Evolutionary conservation across 92 coral and sea anemone species (phyloP).

Genomic region (Phenganax stokvisi): DNA sequence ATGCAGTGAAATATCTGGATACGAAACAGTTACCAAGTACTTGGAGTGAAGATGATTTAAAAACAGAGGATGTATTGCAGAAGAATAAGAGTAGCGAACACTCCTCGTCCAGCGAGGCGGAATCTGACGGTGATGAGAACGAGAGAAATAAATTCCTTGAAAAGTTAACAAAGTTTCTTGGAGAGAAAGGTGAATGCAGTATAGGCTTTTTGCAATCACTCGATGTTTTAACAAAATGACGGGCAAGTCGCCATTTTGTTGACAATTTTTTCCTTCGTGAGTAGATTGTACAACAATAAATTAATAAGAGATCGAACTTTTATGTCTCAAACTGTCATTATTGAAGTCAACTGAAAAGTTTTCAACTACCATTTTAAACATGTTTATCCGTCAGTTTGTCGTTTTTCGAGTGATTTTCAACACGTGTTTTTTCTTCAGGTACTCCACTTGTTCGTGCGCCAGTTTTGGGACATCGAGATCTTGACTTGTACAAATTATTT

Average conservation of each 20-base stretch:
- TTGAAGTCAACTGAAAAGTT: too few species aligned
- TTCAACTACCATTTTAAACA: too few species aligned
- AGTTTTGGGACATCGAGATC: constrained; percentile 89
- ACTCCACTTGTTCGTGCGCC: constrained; percentile 87
- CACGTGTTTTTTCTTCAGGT: constrained; percentile 43
- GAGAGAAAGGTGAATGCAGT: constrained; percentile 60
- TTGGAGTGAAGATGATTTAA: constrained; percentile 58
- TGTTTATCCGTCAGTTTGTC: too few species aligned
- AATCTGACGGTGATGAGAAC: constrained; percentile 56
- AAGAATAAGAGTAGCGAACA: constrained; percentile 24
- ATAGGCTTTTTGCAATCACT: neutral
- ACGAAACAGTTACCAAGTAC: constrained; percentile 77
- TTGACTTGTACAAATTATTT: constrained; percentile 78
- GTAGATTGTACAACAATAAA: neutral
- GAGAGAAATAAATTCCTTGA: constrained; percentile 59
- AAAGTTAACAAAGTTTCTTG: constrained; percentile 66
- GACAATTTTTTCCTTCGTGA: neutral
- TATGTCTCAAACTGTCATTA: neutral
- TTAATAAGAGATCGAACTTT: constrained; percentile 11
- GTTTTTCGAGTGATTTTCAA: neutral
- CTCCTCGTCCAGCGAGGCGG: constrained; percentile 59
- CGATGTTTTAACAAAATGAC: neutral
- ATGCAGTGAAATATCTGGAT: constrained; percentile 72
- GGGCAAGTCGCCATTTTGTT: too few species aligned
- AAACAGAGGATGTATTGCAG: constrained; percentile 7